These are phyloP conservation scores for Drosophila macrospina DNA, from an alignment of 2,888 invertebrate genomes.

Conservation along the genomic window DNA sequence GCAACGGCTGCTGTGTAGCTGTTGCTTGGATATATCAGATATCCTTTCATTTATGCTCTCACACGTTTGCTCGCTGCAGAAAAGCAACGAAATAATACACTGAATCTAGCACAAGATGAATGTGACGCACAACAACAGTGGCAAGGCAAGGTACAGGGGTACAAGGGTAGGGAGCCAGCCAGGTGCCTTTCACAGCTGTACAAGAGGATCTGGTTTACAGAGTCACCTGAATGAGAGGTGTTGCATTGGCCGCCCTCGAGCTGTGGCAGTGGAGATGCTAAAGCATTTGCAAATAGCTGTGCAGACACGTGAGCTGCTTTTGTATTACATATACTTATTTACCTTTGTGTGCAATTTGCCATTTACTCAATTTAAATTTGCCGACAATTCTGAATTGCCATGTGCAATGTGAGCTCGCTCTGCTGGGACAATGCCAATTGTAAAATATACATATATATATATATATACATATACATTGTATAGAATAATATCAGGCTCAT, in stretches of 20 bases:
- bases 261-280: background rate
- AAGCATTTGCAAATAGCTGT: constrained; percentile 39
- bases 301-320: constrained; percentile 53
- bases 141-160: too few species aligned
- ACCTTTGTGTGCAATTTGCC: constrained; percentile 71
- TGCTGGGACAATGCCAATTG: constrained; percentile 35
- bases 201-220: constrained; percentile 23
- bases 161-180: constrained; percentile 7
- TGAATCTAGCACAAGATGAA: constrained; percentile 37
- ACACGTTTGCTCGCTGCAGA: constrained; percentile 45
- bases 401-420: constrained; percentile 11
- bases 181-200: constrained; percentile 4
- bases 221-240: constrained; percentile 19
- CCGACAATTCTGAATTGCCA: constrained; percentile 37
- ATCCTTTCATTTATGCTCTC: constrained; percentile 69
- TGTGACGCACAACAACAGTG: constrained; percentile 36
- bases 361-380: constrained; percentile 76
- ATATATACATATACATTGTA: too few species aligned
- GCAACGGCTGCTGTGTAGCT: constrained; percentile 30
- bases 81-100: constrained; percentile 69
- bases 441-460: too few species aligned
- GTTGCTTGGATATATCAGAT: constrained; percentile 41
- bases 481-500: constrained; percentile 20
- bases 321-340: constrained; percentile 41
- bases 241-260: background rate